phyloP scores from a whole-genome alignment of 2,888 invertebrate species.

The Andrena flavipes region DNA sequence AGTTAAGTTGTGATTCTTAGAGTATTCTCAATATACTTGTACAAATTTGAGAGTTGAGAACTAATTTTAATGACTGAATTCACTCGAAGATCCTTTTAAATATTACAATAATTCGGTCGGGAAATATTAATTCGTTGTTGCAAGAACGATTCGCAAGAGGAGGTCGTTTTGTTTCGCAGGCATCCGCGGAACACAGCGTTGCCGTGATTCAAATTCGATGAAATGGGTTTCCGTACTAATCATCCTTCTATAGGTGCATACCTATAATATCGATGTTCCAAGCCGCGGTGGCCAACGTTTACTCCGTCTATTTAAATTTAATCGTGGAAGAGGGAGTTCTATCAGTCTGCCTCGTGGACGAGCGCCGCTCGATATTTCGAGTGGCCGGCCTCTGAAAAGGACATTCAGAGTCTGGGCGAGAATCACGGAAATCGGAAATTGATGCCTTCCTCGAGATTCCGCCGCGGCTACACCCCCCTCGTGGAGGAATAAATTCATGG shows the following conservation, averaged over 20 bases:
- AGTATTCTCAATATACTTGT: too few relatives aligned
- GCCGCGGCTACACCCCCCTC: slow-evolving; percentile 41
- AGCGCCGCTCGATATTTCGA: slow-evolving; percentile 30
- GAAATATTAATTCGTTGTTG: neutral
- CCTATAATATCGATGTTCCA: neutral
- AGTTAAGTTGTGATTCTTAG: too few relatives aligned
- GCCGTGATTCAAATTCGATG: neutral
- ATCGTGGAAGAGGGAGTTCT: neutral
- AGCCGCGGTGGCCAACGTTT: slow-evolving; percentile 1
- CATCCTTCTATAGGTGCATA: neutral
- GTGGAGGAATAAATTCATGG: slow-evolving; percentile 63
- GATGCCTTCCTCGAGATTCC: slow-evolving; percentile 61
- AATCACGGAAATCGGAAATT: slow-evolving; percentile 70
- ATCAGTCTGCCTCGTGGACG: neutral
- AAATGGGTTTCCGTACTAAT: neutral
- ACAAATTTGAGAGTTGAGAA: too few relatives aligned
- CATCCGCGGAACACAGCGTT: too few relatives aligned
- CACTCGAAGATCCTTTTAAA: neutral
- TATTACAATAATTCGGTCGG: neutral
- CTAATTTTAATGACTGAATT: too few relatives aligned
- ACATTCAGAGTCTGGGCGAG: slow-evolving; percentile 50
- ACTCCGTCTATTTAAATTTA: neutral
- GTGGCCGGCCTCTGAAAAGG: slow-evolving; percentile 36
- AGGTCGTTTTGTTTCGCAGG: too few relatives aligned
- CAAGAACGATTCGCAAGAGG: too few relatives aligned